phyloP scores from a whole-genome alignment of 30 jellyfish, hydroid and myxozoan genomes.

The Cassiopea xamachana region DNA sequence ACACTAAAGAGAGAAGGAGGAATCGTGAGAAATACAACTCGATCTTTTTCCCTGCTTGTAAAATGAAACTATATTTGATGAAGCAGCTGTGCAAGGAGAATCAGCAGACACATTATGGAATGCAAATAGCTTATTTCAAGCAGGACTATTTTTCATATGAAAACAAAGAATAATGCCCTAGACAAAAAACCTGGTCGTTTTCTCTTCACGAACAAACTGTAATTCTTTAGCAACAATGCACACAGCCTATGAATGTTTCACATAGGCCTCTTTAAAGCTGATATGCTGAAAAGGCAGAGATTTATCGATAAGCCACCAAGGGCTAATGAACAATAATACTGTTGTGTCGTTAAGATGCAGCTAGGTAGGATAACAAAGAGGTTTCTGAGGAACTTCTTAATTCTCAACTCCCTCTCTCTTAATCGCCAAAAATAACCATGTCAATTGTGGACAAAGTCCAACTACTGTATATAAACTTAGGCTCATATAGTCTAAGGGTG shows the following conservation, averaged over 20 bases:
- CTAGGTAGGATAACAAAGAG: background rate
- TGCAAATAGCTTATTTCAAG: background rate
- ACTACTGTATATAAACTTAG: background rate
- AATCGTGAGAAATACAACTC: background rate
- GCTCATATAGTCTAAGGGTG: too few relatives aligned
- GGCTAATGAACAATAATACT: background rate
- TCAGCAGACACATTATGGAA: background rate
- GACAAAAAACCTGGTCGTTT: background rate
- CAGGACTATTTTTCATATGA: background rate
- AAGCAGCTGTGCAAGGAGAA: background rate
- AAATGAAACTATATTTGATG: background rate
- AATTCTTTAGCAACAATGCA: background rate
- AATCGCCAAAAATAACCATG: background rate
- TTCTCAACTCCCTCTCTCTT: too few relatives aligned
- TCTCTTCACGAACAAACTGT: background rate
- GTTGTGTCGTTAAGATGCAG: background rate
- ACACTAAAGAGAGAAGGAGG: constrained; percentile 33
- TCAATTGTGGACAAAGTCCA: background rate
- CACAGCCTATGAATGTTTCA: background rate
- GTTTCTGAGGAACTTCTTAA: background rate
- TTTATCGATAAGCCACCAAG: background rate
- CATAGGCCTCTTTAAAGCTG: constrained; percentile 1
- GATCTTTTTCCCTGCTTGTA: background rate
- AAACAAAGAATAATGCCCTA: background rate
- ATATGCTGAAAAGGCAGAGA: background rate